Evolutionary conservation across 2,888 invertebrate genomes (phyloP).

Genomic region (Kryphioiulus occultus): DNA sequence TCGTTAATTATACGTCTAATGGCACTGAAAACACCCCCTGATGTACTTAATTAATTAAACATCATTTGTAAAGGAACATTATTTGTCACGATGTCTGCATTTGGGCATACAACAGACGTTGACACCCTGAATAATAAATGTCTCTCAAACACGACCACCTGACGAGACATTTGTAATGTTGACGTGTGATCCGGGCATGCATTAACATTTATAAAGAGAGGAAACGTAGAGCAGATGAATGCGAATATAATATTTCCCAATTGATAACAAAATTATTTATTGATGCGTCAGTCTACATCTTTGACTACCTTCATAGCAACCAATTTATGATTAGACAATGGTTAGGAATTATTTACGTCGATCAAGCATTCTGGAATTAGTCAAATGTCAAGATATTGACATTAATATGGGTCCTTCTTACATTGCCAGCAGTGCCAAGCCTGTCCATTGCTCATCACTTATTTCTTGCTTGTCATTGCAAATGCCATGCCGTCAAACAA

Average conservation of each 20-base stretch:
- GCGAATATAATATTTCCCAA: background rate
- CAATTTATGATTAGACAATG: background rate
- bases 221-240: background rate
- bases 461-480: background rate
- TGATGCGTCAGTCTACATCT: background rate
- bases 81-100: slow-evolving; percentile 46
- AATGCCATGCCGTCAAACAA: slow-evolving; percentile 5
- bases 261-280: background rate
- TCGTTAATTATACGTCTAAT: slow-evolving; percentile 42
- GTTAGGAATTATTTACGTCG: background rate
- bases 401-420: background rate
- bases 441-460: background rate
- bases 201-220: background rate
- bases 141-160: slow-evolving; percentile 39
- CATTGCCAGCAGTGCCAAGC: too few relatives aligned
- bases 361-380: background rate
- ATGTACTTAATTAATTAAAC: slow-evolving; percentile 45
- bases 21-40: slow-evolving; percentile 44
- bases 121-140: slow-evolving; percentile 44
- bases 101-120: background rate
- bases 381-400: background rate
- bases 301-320: background rate
- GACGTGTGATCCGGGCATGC: slow-evolving; percentile 2
- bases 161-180: slow-evolving; percentile 24
- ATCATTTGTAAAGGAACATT: slow-evolving; percentile 47